Evolutionary conservation across 2,888 invertebrate species (phyloP), one percentile per base, ranked within the genome.

Genomic region (Rhagophthalmus giganteus): DNA sequence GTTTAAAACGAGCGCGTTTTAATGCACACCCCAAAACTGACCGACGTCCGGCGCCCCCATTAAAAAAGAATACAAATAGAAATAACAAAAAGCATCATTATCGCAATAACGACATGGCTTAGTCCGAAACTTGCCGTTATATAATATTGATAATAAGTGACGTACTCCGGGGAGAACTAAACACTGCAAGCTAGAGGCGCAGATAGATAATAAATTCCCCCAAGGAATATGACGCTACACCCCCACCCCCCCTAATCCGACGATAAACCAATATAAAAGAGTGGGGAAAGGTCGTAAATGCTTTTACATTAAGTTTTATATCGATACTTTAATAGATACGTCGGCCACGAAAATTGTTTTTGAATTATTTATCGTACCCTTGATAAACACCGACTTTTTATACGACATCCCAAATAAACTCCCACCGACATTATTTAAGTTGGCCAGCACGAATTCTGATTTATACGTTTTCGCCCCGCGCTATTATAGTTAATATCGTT

Each of bases 181-280:
- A 48, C 42, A 48, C 30, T 31, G 37, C 42, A 13, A 35, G 30
- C 40, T n/a, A 39, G 20, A 48, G 38, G 48, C 47, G 42, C 37
- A 53, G 53, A 48, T 48, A 53, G 53, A 53, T 53, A 53, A 48
- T 48, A 48, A 48, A 48, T 42, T 39, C 45, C 53, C 44, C 30
- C 32, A 33, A 41, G 53, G 32, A 20, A 16, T 24, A 46, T 31
- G 27, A 30, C 33, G 34, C 47, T 48, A 48, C 44, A 41, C 44
- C 32, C 33, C 31, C n/a, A n/a, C n/a, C n/a, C n/a, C 44, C 32
- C 34, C 12, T 48, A 52, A 47, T 48, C 48, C 48, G 10, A 25
- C 47, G 42, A 53, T 53, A 53, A 53, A 53, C 47, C 42, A 39
- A 48, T 48, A 48, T 48, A 41, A 47, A 31, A 25, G 48, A 31